Conservation (phyloP, 35 echinoderm and acorn worm species). For the Ophiothrix spiculata region DNA sequence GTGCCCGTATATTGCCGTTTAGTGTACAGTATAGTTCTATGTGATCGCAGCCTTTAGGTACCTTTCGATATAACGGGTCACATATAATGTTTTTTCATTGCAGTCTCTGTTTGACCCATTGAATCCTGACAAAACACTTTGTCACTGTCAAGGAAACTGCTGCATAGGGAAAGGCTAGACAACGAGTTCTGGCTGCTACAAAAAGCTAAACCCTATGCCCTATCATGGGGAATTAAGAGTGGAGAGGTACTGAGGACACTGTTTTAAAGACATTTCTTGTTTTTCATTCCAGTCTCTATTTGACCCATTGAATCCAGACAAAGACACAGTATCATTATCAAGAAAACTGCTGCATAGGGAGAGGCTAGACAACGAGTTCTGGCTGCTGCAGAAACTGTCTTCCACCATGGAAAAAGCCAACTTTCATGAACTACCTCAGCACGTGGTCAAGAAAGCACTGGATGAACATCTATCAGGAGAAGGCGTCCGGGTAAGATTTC, state of each 20-base stretch:
- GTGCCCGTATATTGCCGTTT: no score
- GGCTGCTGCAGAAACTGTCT: constrained; percentile 82
- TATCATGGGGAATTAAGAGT: constrained; percentile 62
- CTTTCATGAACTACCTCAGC: constrained; percentile 87
- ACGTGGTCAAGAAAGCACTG: constrained; percentile 74
- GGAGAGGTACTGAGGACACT: no score
- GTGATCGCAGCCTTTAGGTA: no score
- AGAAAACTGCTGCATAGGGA: constrained; percentile 48
- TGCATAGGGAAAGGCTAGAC: constrained; percentile 66
- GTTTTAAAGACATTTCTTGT: background rate
- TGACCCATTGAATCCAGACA: constrained; percentile 94
- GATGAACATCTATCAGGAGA: constrained; percentile 86
- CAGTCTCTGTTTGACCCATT: constrained; percentile 93
- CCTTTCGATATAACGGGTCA: no score
- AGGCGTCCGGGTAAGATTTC: constrained; percentile 86
- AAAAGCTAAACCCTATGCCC: constrained; percentile 37
- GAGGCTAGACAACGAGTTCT: constrained; percentile 91
- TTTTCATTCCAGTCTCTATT: constrained; percentile 62
- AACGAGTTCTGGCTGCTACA: constrained; percentile 97
- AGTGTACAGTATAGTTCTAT: no score
- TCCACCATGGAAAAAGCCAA: constrained; percentile 86
- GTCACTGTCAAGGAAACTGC: constrained; percentile 21
- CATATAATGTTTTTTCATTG: background rate
- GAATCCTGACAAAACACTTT: constrained; percentile 97
- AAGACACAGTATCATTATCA: constrained; percentile 65